Conservation (phyloP, 1,140 invertebrate genomes). For the Brachionus manjavacas region DNA sequence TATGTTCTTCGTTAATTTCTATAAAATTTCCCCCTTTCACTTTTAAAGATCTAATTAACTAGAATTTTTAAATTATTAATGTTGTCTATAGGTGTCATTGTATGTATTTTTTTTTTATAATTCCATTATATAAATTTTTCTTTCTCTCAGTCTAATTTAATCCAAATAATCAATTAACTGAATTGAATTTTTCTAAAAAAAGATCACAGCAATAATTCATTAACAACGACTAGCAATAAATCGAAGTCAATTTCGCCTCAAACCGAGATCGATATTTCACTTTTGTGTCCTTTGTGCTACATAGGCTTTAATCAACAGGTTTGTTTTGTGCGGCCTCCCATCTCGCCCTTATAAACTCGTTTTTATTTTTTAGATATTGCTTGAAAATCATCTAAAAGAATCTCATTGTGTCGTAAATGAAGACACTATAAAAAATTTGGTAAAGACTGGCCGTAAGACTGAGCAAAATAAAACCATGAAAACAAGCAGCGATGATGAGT, state of each 20-base stretch:
- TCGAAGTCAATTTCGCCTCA: neutral
- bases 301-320: neutral
- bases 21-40: neutral
- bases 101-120: neutral
- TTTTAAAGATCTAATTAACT: slow-evolving; percentile 31
- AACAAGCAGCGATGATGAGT: neutral
- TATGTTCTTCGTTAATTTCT: neutral
- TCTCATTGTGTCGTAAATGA: slow-evolving; percentile 28
- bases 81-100: slow-evolving; percentile 15
- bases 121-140: neutral
- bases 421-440: slow-evolving; percentile 26
- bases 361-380: neutral
- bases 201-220: slow-evolving; percentile 21
- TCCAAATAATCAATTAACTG: neutral
- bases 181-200: neutral
- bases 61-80: slow-evolving; percentile 31
- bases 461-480: neutral
- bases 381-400: slow-evolving; percentile 21
- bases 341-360: neutral
- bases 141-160: neutral
- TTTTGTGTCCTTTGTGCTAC: neutral
- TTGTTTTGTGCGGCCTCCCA: neutral
- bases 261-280: neutral
- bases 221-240: slow-evolving; percentile 12
- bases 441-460: neutral